Conservation (phyloP, 2,888 invertebrate genomes). For the Chouioia cunea region DNA sequence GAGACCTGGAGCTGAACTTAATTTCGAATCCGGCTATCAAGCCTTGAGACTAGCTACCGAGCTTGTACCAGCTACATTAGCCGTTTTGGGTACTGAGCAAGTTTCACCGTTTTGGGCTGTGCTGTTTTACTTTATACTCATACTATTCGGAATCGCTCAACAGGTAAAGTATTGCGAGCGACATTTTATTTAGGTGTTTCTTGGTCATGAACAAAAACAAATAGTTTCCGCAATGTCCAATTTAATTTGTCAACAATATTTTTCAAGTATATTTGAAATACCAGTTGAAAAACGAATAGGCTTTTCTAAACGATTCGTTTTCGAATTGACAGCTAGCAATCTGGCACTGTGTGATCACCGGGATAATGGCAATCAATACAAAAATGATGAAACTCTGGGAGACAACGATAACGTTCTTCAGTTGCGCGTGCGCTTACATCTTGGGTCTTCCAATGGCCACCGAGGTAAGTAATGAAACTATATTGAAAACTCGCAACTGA, state of each 20-base stretch:
- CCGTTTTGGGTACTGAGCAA: slow-evolving; percentile 79
- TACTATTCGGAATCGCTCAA: slow-evolving; percentile 89
- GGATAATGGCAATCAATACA: slow-evolving; percentile 84
- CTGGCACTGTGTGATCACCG: slow-evolving; percentile 92
- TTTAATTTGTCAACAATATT: slow-evolving; percentile 1
- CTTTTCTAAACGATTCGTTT: not conserved
- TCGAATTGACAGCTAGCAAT: slow-evolving; percentile 76
- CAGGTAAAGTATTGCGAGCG: slow-evolving; percentile 69
- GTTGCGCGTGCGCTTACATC: slow-evolving; percentile 85
- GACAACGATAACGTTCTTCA: slow-evolving; percentile 85
- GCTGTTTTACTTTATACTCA: slow-evolving; percentile 85
- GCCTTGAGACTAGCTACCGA: slow-evolving; percentile 88
- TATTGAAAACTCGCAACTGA: not conserved
- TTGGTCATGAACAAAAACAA: slow-evolving; percentile 17
- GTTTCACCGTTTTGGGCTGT: slow-evolving; percentile 91
- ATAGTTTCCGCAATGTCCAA: slow-evolving; percentile 3
- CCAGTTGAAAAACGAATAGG: too few relatives aligned
- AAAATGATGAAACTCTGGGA: slow-evolving; percentile 82
- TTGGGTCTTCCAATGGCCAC: slow-evolving; percentile 89
- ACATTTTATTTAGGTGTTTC: not conserved
- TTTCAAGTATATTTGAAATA: too few relatives aligned
- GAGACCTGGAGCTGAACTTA: slow-evolving; percentile 72
- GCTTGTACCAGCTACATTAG: slow-evolving; percentile 87
- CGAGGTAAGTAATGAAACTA: slow-evolving; percentile 73
- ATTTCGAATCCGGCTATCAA: slow-evolving; percentile 83